Evolutionary conservation across 2,888 invertebrate genomes (phyloP).

Genomic region (Dicyrtomina minuta): DNA sequence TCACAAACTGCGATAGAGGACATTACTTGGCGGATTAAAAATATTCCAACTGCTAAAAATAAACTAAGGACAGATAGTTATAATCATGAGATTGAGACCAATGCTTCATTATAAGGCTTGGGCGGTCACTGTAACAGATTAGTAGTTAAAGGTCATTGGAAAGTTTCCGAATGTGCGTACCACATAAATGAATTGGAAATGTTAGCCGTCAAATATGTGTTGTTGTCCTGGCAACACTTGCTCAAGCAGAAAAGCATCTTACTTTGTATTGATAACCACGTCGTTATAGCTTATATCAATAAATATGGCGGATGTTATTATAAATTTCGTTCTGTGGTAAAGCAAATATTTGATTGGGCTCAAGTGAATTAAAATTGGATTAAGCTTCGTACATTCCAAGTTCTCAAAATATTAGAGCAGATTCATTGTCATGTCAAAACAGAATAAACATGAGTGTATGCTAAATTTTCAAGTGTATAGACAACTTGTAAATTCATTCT

Average conservation of each 20-base stretch:
- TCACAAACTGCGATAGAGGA: background rate
- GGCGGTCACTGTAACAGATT: background rate
- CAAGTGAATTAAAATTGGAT: background rate
- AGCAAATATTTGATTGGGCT: background rate
- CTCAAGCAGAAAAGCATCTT: background rate
- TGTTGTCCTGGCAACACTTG: too few relatives aligned
- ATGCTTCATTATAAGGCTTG: background rate
- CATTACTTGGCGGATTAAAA: background rate
- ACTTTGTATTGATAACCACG: background rate
- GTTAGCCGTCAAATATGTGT: too few relatives aligned
- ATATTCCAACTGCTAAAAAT: background rate
- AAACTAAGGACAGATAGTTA: background rate
- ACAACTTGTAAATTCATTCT: too few relatives aligned
- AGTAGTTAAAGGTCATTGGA: background rate
- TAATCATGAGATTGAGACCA: too few relatives aligned
- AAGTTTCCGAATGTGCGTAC: background rate
- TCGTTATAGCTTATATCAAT: constrained; percentile 3
- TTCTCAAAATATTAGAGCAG: constrained; percentile 3
- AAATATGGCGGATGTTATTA: background rate
- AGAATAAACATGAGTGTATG: background rate
- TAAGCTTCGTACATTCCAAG: background rate
- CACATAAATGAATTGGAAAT: background rate
- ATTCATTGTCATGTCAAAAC: background rate
- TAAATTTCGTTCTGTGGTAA: background rate
- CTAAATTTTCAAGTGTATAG: background rate